Percentiles rank a stretch among this genome's conserved stretches.
Conservation (phyloP, 2,888 invertebrate species). For the Bhutanitis thaidina region DNA sequence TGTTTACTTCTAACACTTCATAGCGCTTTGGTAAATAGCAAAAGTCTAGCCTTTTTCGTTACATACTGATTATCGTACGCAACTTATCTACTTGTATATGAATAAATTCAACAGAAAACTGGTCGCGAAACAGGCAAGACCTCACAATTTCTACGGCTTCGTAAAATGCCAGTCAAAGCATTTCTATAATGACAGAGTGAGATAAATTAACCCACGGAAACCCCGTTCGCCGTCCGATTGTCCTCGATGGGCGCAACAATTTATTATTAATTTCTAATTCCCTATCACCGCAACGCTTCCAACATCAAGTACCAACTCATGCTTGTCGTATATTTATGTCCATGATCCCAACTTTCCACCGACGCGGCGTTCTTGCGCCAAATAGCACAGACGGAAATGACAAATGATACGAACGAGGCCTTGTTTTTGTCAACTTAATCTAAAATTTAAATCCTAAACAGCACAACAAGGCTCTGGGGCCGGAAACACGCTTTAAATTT, state of each 20-base stretch:
- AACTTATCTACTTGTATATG: constrained; percentile 5
- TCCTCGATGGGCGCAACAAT: constrained; percentile 11
- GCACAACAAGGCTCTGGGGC: too few relatives aligned
- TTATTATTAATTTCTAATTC: constrained; percentile 19
- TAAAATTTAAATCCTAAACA: too few relatives aligned
- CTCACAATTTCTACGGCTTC: constrained; percentile 14
- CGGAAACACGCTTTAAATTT: too few relatives aligned
- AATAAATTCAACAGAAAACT: constrained; percentile 10
- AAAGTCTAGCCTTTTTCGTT: too few relatives aligned
- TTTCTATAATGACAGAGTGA: constrained; percentile 14
- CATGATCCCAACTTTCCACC: constrained; percentile 1
- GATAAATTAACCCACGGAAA: constrained; percentile 13
- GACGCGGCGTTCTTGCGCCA: not conserved
- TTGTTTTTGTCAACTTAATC: too few relatives aligned
- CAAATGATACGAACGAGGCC: too few relatives aligned
- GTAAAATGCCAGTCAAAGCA: constrained; percentile 14
- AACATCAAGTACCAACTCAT: not conserved
- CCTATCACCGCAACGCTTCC: constrained; percentile 6
- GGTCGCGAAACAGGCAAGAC: not conserved
- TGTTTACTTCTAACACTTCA: too few relatives aligned
- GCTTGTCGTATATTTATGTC: not conserved
- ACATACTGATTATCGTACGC: not conserved
- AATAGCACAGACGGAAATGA: not conserved
- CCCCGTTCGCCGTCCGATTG: constrained; percentile 14
- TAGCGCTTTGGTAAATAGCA: too few relatives aligned